A percentile compares a stretch with the other conserved stretches of the same genome.
Evolutionary conservation across 1,140 invertebrate species (phyloP).

Genomic region (Aphaenogaster ashmeadi): DNA sequence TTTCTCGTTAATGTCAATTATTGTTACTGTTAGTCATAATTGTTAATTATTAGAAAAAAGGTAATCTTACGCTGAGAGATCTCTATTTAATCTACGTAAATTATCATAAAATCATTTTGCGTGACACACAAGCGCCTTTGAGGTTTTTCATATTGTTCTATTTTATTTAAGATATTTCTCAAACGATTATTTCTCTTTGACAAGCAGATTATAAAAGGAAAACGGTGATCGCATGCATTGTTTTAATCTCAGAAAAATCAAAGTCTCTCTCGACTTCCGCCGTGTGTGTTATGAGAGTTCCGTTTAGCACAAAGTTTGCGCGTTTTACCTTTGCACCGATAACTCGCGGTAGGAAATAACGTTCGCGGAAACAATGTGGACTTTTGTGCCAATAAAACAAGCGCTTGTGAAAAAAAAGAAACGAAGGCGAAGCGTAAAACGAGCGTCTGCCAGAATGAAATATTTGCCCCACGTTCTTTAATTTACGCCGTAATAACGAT

Average conservation of each 20-base stretch:
- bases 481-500: not conserved
- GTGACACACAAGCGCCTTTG: not conserved
- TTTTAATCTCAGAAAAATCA: conserved; percentile 9
- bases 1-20: conserved; percentile 7
- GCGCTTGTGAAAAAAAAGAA: not conserved
- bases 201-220: not conserved
- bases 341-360: conserved; percentile 15
- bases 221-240: not conserved
- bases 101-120: not conserved
- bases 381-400: conserved; percentile 33
- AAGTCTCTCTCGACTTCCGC: not conserved
- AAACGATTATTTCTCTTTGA: not conserved
- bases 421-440: not conserved
- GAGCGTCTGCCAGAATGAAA: not conserved
- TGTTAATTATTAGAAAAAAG: conserved; percentile 20
- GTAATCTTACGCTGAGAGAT: not conserved
- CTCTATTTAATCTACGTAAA: conserved; percentile 24
- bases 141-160: not conserved
- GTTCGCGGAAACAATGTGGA: conserved; percentile 28
- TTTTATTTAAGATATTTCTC: not conserved
- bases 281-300: not conserved
- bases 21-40: not conserved
- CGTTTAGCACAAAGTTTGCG: conserved; percentile 3
- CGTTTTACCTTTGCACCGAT: conserved; percentile 28
- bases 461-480: not conserved